phyloP scores from a whole-genome alignment of 2,113 vertebrate species.

The Limanda limanda region DNA sequence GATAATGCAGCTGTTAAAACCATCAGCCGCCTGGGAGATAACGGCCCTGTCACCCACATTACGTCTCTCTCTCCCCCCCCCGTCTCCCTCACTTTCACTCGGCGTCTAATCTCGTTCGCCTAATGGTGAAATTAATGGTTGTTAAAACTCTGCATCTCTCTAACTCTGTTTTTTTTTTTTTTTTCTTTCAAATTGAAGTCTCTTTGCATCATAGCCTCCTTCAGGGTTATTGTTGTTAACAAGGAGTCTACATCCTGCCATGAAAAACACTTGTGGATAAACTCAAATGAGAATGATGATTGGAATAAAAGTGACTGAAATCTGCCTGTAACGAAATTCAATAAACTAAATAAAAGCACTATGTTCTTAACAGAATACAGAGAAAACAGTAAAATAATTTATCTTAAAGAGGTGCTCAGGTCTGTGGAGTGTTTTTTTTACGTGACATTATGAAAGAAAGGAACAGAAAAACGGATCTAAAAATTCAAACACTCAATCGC shows the following conservation, averaged over 20 bases:
- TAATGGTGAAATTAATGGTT: conserved; percentile 64
- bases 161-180: background rate
- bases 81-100: conserved; percentile 38
- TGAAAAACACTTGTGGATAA: conserved; percentile 31
- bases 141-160: conserved; percentile 62
- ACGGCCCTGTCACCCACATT: conserved; percentile 69
- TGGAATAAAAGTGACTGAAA: conserved; percentile 9
- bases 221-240: conserved; percentile 58
- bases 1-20: conserved; percentile 78
- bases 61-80: conserved; percentile 32
- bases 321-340: background rate
- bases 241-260: conserved; percentile 41
- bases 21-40: conserved; percentile 71
- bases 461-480: background rate
- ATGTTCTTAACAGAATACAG: background rate
- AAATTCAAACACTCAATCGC: background rate
- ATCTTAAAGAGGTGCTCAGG: background rate
- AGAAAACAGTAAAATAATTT: background rate
- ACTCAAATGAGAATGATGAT: conserved; percentile 30
- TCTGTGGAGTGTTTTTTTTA: background rate
- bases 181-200: conserved; percentile 31
- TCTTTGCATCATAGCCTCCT: conserved; percentile 58
- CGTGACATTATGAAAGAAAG: background rate
- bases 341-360: background rate
- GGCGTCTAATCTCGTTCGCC: conserved; percentile 37